phyloP scores from a whole-genome alignment of 1,140 invertebrate genomes.

The Eufriesea mexicana region DNA sequence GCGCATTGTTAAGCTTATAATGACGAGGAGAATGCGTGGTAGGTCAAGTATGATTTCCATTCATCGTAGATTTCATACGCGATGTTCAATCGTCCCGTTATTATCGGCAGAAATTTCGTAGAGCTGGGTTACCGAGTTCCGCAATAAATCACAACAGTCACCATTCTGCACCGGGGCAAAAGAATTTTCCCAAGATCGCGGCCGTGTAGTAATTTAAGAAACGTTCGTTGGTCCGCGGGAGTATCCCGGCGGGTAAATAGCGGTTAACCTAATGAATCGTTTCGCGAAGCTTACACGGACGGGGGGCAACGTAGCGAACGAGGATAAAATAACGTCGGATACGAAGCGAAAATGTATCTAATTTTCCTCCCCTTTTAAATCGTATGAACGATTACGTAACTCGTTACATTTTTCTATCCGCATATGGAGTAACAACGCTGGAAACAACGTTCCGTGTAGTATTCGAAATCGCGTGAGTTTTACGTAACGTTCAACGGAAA shows the following conservation, averaged over 20 bases:
- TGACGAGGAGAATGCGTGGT: conserved; percentile 22
- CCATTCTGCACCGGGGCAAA: background rate
- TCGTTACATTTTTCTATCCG: background rate
- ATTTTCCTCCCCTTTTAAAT: background rate
- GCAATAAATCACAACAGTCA: background rate
- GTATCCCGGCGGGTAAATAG: background rate
- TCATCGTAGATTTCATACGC: conserved; percentile 25
- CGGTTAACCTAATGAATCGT: background rate
- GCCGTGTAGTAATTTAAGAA: background rate
- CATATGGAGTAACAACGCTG: background rate
- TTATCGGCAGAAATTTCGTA: conserved; percentile 11
- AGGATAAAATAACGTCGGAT: background rate
- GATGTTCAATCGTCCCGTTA: background rate
- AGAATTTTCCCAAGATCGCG: background rate
- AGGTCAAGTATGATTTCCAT: conserved; percentile 38
- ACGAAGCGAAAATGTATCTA: background rate
- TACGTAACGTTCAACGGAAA: background rate
- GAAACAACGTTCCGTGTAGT: background rate
- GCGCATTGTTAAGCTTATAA: conserved; percentile 47
- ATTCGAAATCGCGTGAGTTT: background rate
- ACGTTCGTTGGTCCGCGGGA: background rate
- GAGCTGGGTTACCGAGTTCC: background rate
- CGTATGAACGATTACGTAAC: background rate
- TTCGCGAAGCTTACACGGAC: too few species aligned
- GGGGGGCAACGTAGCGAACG: too few species aligned